Conservation (phyloP, 2,888 invertebrate species). For the Leptinotarsa rubiginosa region DNA sequence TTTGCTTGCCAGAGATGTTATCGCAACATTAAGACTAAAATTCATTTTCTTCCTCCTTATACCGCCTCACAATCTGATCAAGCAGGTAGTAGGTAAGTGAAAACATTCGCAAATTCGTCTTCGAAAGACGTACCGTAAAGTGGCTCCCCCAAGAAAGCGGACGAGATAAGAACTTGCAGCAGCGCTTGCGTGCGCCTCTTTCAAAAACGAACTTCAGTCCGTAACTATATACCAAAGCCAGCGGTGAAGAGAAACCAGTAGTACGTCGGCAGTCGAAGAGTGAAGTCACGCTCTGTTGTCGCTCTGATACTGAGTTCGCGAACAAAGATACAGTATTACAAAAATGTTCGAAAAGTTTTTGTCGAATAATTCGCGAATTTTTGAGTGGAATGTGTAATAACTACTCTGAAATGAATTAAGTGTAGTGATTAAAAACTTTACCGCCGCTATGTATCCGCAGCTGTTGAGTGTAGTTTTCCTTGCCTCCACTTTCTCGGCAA, state of each 20-base stretch:
- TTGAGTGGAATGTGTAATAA: constrained; percentile 19
- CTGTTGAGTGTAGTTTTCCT: constrained; percentile 64
- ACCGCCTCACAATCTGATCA: constrained; percentile 40
- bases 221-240: constrained; percentile 38
- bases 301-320: constrained; percentile 19
- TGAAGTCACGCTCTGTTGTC: constrained; percentile 36
- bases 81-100: constrained; percentile 45
- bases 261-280: constrained; percentile 48
- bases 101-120: constrained; percentile 37
- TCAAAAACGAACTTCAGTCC: constrained; percentile 16
- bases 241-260: constrained; percentile 46
- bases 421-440: constrained; percentile 55
- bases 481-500: constrained; percentile 50
- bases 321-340: constrained; percentile 5
- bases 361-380: constrained; percentile 19
- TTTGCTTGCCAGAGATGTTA: constrained; percentile 35
- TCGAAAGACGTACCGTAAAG: constrained; percentile 30
- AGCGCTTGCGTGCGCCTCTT: constrained; percentile 34
- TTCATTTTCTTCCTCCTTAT: constrained; percentile 44
- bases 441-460: constrained; percentile 68
- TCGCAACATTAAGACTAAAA: constrained; percentile 43
- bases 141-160: constrained; percentile 32
- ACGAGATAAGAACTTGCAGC: constrained; percentile 22
- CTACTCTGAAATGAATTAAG: constrained; percentile 45
- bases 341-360: constrained; percentile 31